Conservation (phyloP, 2,797 vertebrate genomes). For the Scyliorhinus canicula region DNA sequence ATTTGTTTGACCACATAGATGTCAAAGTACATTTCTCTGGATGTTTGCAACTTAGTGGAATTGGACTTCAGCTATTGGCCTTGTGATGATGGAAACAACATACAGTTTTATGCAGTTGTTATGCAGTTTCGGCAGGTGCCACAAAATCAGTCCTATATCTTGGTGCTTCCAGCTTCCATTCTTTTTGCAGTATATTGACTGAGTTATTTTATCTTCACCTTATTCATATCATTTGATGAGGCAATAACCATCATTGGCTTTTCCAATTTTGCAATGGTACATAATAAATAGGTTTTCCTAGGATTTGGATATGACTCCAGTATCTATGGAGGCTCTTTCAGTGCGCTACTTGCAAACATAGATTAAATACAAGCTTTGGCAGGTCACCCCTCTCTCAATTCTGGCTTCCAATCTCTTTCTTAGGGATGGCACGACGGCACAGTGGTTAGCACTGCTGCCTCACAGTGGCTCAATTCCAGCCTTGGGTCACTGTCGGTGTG, state of each 20-base stretch:
- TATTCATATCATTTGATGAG: neutral
- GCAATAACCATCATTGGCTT: neutral
- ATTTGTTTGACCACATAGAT: no score
- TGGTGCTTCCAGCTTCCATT: neutral
- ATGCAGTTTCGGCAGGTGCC: no score
- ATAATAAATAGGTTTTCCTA: neutral
- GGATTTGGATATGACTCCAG: neutral
- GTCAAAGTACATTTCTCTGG: no score
- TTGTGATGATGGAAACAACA: no score
- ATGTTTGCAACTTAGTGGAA: no score
- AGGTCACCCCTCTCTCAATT: neutral
- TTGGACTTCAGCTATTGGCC: no score
- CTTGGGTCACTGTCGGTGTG: no score
- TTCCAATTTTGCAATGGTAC: neutral
- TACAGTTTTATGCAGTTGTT: no score
- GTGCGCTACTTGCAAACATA: neutral
- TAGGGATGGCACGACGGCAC: no score
- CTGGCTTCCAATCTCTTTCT: neutral
- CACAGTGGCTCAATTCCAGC: no score
- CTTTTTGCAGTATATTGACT: neutral
- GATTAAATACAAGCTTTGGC: neutral
- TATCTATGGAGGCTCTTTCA: neutral
- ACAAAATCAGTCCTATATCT: neutral
- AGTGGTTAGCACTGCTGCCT: no score
- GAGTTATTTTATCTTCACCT: neutral